phyloP scores from a whole-genome alignment of 2,888 invertebrate species.

The Polyploca ridens region DNA sequence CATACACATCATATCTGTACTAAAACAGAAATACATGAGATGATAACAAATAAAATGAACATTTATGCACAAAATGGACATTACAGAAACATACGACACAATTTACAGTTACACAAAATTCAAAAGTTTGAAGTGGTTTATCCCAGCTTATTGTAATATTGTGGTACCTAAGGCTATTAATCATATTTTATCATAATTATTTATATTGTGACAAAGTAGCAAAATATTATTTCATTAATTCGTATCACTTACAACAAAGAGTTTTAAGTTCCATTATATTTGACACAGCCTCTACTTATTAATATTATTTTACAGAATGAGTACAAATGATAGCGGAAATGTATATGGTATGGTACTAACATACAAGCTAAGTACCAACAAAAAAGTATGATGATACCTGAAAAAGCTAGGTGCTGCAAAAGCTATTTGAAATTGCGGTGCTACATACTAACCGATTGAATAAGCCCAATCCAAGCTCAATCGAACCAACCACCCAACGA shows the following conservation, averaged over 20 bases:
- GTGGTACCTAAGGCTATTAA: constrained; percentile 5
- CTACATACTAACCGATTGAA: no score
- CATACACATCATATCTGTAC: neutral
- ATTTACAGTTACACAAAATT: neutral
- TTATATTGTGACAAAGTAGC: constrained; percentile 24
- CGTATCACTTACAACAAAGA: constrained; percentile 28
- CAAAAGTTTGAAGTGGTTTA: neutral
- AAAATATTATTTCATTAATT: constrained; percentile 40
- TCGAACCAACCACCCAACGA: no score
- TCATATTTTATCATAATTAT: constrained; percentile 2
- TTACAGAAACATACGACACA: neutral
- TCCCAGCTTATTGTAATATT: neutral
- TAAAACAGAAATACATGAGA: neutral
- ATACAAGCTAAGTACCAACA: neutral
- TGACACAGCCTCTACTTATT: constrained; percentile 30
- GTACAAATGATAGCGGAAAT: neutral
- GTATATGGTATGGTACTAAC: neutral
- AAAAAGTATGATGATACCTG: neutral
- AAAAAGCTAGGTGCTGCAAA: neutral
- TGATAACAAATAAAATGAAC: neutral
- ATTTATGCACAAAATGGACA: neutral
- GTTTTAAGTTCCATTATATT: constrained; percentile 16
- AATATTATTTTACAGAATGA: constrained; percentile 3
- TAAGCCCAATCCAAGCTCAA: no score
- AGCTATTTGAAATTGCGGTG: no score